phyloP scores from a whole-genome alignment of 2,888 invertebrate genomes.

The Microplitis manilae region DNA sequence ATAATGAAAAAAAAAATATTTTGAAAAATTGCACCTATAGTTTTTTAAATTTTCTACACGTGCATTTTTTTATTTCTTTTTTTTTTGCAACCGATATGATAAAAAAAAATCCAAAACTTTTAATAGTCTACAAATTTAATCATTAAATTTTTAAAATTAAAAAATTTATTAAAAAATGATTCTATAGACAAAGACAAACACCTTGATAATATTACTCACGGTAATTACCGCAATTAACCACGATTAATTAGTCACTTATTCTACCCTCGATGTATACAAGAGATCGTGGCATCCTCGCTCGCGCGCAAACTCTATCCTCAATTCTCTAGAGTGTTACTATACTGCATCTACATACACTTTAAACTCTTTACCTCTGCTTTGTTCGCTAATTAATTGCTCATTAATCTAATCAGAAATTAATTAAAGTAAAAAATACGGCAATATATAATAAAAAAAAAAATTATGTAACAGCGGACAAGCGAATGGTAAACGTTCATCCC shows the following conservation, averaged over 20 bases:
- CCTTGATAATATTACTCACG: slow-evolving; percentile 56
- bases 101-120: no score
- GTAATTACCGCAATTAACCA: slow-evolving; percentile 63
- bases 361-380: background rate
- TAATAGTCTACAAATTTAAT: background rate
- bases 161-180: slow-evolving; percentile 26
- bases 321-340: background rate
- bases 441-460: background rate
- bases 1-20: no score
- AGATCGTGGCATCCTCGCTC: background rate
- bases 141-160: slow-evolving; percentile 23
- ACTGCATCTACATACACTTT: background rate
- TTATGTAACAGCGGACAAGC: slow-evolving; percentile 1
- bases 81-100: no score
- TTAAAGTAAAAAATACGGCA: background rate
- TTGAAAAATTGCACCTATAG: no score
- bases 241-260: slow-evolving; percentile 60
- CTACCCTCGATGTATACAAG: slow-evolving; percentile 23
- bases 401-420: background rate
- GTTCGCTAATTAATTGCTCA: background rate
- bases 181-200: slow-evolving; percentile 37
- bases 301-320: background rate
- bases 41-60: no score
- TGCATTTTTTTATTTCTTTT: no score
- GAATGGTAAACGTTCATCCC: background rate